Base-by-base conservation (phyloP, 1,140 invertebrate species). In the Ips typographus region DNA sequence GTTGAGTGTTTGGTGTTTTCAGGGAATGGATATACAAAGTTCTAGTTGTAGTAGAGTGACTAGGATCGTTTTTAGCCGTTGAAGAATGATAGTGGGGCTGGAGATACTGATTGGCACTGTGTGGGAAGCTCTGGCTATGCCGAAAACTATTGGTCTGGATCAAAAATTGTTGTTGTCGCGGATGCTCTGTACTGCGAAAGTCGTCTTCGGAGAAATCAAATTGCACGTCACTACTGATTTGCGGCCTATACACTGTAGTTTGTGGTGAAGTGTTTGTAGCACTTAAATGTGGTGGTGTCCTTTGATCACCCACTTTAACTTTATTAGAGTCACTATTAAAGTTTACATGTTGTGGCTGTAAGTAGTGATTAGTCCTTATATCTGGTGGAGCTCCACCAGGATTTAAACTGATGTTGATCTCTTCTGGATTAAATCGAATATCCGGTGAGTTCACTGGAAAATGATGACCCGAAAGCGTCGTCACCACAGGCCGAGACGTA, bases 341-440 rank as follows among this genome's bases (percentile, higher is more conserved):
- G 22, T 22, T 22, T 22, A 22, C 22, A 65, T 70, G 53, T 42
- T 75, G 73, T 39, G 73, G 73, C 56, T 75, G 76, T 22, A 22
- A 22, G 60, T 65, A 79, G 8, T 76, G 74, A 55, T 74, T 77
- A 2, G 73, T 76, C 69, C 74, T 72, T 63, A 76, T 75, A 53
- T 74, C 75, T 4, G 78, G 75, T 5, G 77, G 76, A 1, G 77
- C 72, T 22, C 22, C 22, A 3, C 72, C 71, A 4, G 76, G 74
- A 70, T 78, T 77, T 42, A 81, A 70, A 71, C 73, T 77, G 36
- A 80, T 75, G 63, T 80, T 80, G 47, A 79, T 80, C 59, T 80
- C 77, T 68, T 77, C 76, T 0, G 79, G 79, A 67, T 78, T 78
- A 61, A 78, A 80, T 37, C 78, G 71, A n/a, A 80, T 78, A 68